These are phyloP conservation scores for Crocallis elinguaria DNA, from an alignment of 2,888 invertebrate species.

Conservation along the genomic window DNA sequence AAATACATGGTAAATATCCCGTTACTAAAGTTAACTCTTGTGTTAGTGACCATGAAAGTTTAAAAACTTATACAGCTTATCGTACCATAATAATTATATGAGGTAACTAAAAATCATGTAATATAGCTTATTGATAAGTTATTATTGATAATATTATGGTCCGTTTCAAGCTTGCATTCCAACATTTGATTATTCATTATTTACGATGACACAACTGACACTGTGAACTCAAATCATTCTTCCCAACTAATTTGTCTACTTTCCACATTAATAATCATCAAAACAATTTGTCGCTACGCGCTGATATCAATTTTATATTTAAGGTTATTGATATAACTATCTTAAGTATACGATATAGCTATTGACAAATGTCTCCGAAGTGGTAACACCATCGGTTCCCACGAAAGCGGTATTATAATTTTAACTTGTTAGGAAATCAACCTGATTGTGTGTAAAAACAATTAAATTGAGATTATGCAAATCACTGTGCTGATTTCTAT, in stretches of 20 bases:
- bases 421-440: constrained; percentile 28
- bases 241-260: constrained; percentile 16
- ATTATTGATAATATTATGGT: too few species aligned
- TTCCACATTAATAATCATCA: constrained; percentile 27
- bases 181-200: too few species aligned
- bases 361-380: constrained; percentile 34
- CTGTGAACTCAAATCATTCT: not conserved
- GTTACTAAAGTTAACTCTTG: too few species aligned
- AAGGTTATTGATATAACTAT: constrained; percentile 35
- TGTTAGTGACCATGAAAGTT: too few species aligned
- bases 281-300: constrained; percentile 28
- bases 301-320: constrained; percentile 29
- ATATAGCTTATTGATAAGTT: too few species aligned
- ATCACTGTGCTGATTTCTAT: constrained; percentile 50
- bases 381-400: constrained; percentile 28
- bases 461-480: constrained; percentile 64
- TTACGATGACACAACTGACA: too few species aligned
- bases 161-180: too few species aligned
- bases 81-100: too few species aligned
- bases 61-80: too few species aligned
- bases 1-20: too few species aligned
- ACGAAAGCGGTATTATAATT: constrained; percentile 21
- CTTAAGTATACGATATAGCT: constrained; percentile 27
- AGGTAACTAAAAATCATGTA: too few species aligned
- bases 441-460: constrained; percentile 44